Evolutionary conservation across 1,140 invertebrate genomes (phyloP).

Genomic region (Drosophila tristis): DNA sequence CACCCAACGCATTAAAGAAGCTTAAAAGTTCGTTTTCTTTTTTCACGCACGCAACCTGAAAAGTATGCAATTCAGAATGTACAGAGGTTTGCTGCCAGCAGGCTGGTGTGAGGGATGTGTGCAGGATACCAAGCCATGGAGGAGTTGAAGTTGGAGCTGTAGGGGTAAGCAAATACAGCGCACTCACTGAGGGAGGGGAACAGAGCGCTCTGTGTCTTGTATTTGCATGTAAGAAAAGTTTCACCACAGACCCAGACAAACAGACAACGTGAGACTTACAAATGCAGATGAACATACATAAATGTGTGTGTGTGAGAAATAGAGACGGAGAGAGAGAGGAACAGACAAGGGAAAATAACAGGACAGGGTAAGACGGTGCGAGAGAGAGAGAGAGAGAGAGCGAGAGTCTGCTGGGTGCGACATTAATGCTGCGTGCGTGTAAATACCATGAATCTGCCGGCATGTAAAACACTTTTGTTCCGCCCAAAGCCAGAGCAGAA

Average conservation of each 20-base stretch:
- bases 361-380: neutral
- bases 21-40: constrained; percentile 66
- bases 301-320: constrained; percentile 15
- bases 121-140: neutral
- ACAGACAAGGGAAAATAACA: no score
- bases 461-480: constrained; percentile 81
- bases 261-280: constrained; percentile 76
- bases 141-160: neutral
- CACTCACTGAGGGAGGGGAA: neutral
- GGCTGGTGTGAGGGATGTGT: neutral
- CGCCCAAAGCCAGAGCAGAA: constrained; percentile 66
- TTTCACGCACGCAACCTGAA: constrained; percentile 68
- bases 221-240: constrained; percentile 77
- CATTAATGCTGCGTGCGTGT: constrained; percentile 80
- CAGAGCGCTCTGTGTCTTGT: constrained; percentile 24
- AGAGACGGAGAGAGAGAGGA: neutral
- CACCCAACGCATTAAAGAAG: constrained; percentile 79
- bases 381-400: neutral
- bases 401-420: constrained; percentile 48
- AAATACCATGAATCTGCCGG: constrained; percentile 82
- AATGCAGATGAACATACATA: constrained; percentile 37
- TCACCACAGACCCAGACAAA: constrained; percentile 77
- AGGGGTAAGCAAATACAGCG: constrained; percentile 44
- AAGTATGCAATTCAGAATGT: constrained; percentile 75
- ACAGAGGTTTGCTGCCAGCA: constrained; percentile 11